These are phyloP conservation scores for Megaustenia siamemsis DNA, from an alignment of 2,888 invertebrate genomes.

Conservation along the genomic window DNA sequence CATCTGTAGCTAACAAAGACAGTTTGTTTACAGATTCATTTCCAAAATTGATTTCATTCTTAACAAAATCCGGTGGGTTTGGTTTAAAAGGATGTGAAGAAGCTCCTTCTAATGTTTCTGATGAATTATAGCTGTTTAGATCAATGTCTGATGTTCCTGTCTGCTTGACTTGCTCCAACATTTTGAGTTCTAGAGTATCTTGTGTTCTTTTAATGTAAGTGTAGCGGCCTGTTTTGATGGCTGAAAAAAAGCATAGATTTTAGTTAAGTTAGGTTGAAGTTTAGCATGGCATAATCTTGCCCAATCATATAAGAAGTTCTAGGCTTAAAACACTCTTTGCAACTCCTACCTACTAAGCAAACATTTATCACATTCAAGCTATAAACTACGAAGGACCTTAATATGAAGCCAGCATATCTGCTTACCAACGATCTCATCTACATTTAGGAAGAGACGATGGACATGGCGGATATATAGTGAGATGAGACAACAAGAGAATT, in stretches of 20 bases:
- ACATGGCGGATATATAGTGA: too few relatives aligned
- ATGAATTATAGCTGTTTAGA: neutral
- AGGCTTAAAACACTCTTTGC: too few relatives aligned
- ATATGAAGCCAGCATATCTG: too few relatives aligned
- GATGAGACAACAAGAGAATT: too few relatives aligned
- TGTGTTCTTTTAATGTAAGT: constrained; percentile 49
- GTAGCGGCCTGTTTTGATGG: constrained; percentile 52
- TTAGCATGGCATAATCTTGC: too few relatives aligned
- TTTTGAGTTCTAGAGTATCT: constrained; percentile 45
- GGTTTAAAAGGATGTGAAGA: neutral
- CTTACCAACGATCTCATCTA: too few relatives aligned
- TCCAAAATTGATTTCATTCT: neutral
- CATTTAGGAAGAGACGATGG: too few relatives aligned
- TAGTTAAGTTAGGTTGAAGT: too few relatives aligned
- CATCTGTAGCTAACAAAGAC: neutral
- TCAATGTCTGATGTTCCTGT: neutral
- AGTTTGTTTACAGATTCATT: neutral
- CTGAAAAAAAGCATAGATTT: constrained; percentile 29
- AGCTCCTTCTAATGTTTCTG: neutral
- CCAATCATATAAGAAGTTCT: too few relatives aligned
- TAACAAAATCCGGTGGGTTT: neutral
- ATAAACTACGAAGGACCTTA: too few relatives aligned
- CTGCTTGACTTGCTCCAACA: constrained; percentile 14
- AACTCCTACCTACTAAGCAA: too few relatives aligned
- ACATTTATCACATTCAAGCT: too few relatives aligned